Base-by-base conservation (phyloP, 2,888 invertebrate species). In the Calephelis perditalis region DNA sequence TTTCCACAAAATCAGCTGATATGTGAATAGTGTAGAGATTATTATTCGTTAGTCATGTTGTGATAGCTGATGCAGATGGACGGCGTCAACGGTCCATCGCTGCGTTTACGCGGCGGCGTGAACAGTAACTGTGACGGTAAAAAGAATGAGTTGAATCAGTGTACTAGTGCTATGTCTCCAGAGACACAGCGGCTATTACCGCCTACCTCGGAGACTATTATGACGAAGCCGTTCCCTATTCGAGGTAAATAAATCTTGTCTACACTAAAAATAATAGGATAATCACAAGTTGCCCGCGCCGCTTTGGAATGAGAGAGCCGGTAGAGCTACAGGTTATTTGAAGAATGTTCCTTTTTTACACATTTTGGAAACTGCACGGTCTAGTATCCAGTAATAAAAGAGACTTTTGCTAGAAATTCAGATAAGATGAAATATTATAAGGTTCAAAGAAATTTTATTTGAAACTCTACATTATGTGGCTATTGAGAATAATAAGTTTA, bases 211-310 rank as follows among this genome's bases (percentile, higher is more conserved):
- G 96, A 96, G 78, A 96, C 96, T 56, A 95, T 96, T 59, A 95
- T 96, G 92, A 96, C 96, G 54, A 96, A 96, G 90, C 96, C 96
- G 64, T 96, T 96, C 85, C 96, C 96, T 43, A 95, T 96, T 70
- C 92, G 96, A 92, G 95, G 96, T 96, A 90, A 58, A 12, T 52
- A 40, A 49, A 58, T 47, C 37, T 26, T 4, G n/a, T 7, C 1
- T 15, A 45, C 11, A 54, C 52, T 54, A 54, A 54, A 54, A 54
- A 54, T 54, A 54, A 54, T 54, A 54, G 36, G 36, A 35, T 54
- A 11, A 40, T n/a, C 7, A 54, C 35, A 54, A 35, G 52, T 36
- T 54, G 9, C 1, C 1, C 52, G 52, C 52, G 35, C 52, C 36
- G 40, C 52, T 54, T 7, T 11, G 11, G 52, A 54, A 52, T n/a